These are phyloP conservation scores for Phylloscopus trochilus DNA, from an alignment of 2,113 vertebrate species.

Conservation along the genomic window DNA sequence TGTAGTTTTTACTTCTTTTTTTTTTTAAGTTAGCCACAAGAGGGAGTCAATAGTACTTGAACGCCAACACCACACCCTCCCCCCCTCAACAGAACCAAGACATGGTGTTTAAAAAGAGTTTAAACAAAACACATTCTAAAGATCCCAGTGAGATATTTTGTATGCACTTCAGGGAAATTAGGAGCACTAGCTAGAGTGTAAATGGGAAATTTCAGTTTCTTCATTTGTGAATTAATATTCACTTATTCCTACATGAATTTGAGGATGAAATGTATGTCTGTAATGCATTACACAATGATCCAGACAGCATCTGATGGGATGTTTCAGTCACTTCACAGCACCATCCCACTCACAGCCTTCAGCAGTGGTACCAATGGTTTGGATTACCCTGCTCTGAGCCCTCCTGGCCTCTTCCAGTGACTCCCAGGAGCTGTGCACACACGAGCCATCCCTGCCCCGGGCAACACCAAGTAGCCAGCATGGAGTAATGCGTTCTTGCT, in stretches of 20 bases:
- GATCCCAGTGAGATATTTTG: neutral
- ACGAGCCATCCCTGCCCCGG: rapidly evolving
- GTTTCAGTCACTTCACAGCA: neutral
- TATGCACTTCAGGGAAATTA: neutral
- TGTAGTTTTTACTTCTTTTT: neutral
- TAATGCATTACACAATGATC: neutral
- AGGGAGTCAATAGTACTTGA: neutral
- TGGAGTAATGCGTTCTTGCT: rapidly evolving
- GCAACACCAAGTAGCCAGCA: rapidly evolving
- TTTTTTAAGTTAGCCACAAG: neutral
- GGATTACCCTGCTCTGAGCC: neutral
- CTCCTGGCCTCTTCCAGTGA: neutral
- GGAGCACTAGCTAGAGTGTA: neutral
- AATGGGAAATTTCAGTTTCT: neutral
- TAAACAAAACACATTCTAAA: neutral
- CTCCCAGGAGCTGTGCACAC: rapidly evolving
- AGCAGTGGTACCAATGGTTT: neutral
- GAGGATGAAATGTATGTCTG: neutral
- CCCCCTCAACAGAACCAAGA: neutral
- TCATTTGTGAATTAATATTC: neutral
- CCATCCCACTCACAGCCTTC: neutral
- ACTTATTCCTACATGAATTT: rapidly evolving
- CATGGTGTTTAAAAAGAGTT: neutral
- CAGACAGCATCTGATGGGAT: too few species aligned
- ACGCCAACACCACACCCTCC: neutral